Evolutionary conservation across 2,797 vertebrate genomes (phyloP), one percentile per base, ranked within the genome.

Genomic region (Hippopotamyrus pictus): DNA sequence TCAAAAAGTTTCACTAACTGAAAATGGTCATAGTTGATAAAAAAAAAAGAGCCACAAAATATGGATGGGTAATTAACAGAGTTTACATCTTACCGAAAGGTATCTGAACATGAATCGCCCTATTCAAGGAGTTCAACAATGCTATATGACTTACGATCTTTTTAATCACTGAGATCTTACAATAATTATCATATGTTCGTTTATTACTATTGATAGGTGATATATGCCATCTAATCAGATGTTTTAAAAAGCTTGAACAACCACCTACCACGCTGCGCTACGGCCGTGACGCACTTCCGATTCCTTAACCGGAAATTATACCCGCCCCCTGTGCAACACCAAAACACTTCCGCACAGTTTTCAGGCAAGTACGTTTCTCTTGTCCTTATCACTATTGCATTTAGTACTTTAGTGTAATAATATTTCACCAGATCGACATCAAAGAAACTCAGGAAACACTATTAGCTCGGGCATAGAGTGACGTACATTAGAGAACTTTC

Each of bases 401-500:
- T 88, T 73, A 11, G 25, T 86, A 48, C 50, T 25, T 25, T 33
- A 9, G 22, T 11, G n/a, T 88, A 12, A 22, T 51, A n/a, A 54
- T 11, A 29, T 53, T 22, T 14, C 9, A 82, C 5, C 25, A 29
- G 37, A 41, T 41, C 79, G 37, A 25, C 8, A 73, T 69, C 9
- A 19, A 5, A 86, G 82, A 57, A 33, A 50, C 22, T 22, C 14
- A 51, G 51, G 65, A 87, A 53, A 22, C 48, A 19, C 4, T 12
- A 54, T 86, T 22, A 62, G 41, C 29, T 90, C 89, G 57, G 54
- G 89, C 89, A 53, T 88, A 89, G 87, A 92, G 79, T 89, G 91
- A 92, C 90, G 90, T 91, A 87, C 89, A 89, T 91, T 90, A 37
- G 29, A 33, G 73, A 86, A 88, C 59, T 90, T 89, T 88, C 14